These are phyloP conservation scores for Polietes domitor DNA, from an alignment of 2,888 invertebrate species.

Conservation along the genomic window DNA sequence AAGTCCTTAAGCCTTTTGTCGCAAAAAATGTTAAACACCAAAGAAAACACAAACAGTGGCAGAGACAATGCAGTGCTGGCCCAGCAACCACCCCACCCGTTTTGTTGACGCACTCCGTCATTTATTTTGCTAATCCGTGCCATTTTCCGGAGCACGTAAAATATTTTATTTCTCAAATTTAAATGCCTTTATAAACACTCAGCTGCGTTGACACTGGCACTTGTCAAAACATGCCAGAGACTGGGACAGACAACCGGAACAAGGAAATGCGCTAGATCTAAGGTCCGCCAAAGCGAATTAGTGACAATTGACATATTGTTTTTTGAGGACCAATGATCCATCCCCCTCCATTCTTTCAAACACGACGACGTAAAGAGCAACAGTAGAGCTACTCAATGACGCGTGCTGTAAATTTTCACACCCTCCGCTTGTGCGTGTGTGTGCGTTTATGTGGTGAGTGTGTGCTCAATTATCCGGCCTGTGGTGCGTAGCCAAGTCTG, in stretches of 20 bases:
- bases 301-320: constrained; percentile 78
- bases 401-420: constrained; percentile 78
- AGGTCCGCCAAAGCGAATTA: constrained; percentile 47
- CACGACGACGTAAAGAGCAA: background rate
- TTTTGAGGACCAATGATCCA: constrained; percentile 42
- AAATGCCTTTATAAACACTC: constrained; percentile 72
- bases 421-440: constrained; percentile 68
- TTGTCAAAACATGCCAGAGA: constrained; percentile 76
- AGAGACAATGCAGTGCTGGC: background rate
- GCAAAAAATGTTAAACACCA: background rate
- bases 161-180: constrained; percentile 68
- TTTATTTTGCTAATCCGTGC: constrained; percentile 65
- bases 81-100: background rate
- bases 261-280: constrained; percentile 16
- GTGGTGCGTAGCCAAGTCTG: constrained; percentile 21
- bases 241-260: constrained; percentile 38
- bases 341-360: background rate
- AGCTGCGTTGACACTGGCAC: constrained; percentile 71
- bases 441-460: constrained; percentile 52
- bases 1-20: constrained; percentile 3
- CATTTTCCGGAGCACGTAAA: constrained; percentile 71
- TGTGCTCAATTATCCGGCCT: constrained; percentile 57
- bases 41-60: background rate
- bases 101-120: constrained; percentile 17
- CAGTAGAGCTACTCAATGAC: constrained; percentile 65